Evolutionary conservation across 2,113 vertebrate genomes (phyloP), one percentile per base, ranked within the genome.

Genomic region (Notarius quadriscutis): DNA sequence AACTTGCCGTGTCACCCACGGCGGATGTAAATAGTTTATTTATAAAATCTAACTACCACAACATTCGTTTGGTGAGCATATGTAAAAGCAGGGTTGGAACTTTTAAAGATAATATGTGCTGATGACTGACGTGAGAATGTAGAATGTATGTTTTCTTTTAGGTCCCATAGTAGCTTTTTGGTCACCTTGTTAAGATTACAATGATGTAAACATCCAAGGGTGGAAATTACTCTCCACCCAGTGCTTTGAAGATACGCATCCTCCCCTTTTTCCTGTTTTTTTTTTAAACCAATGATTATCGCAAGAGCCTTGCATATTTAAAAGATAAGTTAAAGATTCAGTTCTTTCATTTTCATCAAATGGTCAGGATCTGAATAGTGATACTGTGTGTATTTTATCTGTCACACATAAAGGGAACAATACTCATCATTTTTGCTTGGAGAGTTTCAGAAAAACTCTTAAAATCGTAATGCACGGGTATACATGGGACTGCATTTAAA

Each of bases 151-250:
- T 91, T 93, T 90, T 89, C 88, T 89, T 86, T 84, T 80, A 78
- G 50, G 88, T 88, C 86, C 84, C 84, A 69, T 90, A 90, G 91
- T 92, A 78, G 48, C 14, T 91, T 93, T 89, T 91, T 86, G 88
- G 78, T 92, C 74, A 92, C 91, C 89, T 94, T 94, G 90, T 91
- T 41, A 81, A 94, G 91, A 94, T 95, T 93, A 93, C 90, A 92
- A 89, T 90, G 89, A 92, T 93, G 90, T 89, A 92, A 95, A 93
- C 91, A 89, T 91, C 92, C 90, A 34, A 84, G 89, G 79, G 91
- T 90, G 93, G 91, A 93, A 94, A 90, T 83, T 53, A 84, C 78
- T 88, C 93, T 90, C 92, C 93, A 93, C 94, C 95, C 94, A 89
- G 69, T 1, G 34, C 92, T 95, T 94, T 94, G 91, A 95, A 93